These are phyloP conservation scores for Zaprionus capensis DNA, from an alignment of 1,140 invertebrate species.

Conservation along the genomic window DNA sequence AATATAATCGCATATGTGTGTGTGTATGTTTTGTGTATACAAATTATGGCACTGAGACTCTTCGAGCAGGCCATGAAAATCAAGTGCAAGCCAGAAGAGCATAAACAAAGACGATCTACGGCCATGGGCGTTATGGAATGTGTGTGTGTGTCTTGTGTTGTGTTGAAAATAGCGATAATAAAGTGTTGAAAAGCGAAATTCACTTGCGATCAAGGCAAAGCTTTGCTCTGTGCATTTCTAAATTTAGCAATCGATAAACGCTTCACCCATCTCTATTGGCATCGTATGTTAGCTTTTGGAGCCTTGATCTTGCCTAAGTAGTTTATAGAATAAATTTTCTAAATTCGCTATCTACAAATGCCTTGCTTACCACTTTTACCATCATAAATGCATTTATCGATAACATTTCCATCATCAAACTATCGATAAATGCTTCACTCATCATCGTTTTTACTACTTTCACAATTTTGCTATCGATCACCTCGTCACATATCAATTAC, in stretches of 20 bases:
- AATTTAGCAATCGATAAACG: background rate
- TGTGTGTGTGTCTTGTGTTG: background rate
- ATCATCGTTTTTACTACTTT: too few relatives aligned
- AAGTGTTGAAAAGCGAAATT: constrained; percentile 10
- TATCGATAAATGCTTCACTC: too few relatives aligned
- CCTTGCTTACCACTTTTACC: background rate
- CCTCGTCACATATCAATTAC: too few relatives aligned
- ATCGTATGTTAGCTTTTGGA: too few relatives aligned
- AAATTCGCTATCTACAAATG: background rate
- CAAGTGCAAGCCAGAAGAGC: constrained; percentile 57
- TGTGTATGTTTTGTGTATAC: constrained; percentile 20
- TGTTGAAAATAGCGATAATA: constrained; percentile 41
- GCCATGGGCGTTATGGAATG: constrained; percentile 41
- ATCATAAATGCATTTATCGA: too few relatives aligned
- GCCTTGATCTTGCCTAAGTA: too few relatives aligned
- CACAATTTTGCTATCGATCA: too few relatives aligned
- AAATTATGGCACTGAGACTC: constrained; percentile 58
- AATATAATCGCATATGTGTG: constrained; percentile 18
- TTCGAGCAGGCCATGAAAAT: constrained; percentile 57
- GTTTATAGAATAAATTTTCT: background rate
- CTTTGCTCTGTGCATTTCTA: background rate
- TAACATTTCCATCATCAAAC: too few relatives aligned
- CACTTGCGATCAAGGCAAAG: background rate
- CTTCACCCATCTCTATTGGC: background rate
- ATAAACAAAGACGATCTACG: constrained; percentile 45